phyloP scores from a whole-genome alignment of 1,140 invertebrate genomes.

The Ceratitis capitata region DNA sequence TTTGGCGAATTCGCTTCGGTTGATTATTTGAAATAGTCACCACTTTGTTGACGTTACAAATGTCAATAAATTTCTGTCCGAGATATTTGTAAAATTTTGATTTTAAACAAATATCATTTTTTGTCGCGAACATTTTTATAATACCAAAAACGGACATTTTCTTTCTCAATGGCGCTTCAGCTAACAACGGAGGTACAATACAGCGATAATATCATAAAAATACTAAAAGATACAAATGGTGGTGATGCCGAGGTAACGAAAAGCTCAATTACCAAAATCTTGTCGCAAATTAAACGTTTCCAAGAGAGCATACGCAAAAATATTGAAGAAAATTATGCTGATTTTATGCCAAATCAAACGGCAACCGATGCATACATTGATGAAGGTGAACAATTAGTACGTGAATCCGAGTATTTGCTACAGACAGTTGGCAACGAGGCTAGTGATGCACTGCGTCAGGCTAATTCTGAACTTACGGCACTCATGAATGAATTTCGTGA shows the following conservation, averaged over 20 bases:
- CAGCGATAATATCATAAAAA: slow-evolving; percentile 45
- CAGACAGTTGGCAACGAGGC: slow-evolving; percentile 51
- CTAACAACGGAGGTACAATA: background rate
- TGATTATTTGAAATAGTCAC: background rate
- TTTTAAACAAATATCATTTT: background rate
- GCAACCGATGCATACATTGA: slow-evolving; percentile 56
- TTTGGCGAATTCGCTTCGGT: background rate
- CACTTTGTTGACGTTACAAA: background rate
- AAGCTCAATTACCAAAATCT: slow-evolving; percentile 52
- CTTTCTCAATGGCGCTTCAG: background rate
- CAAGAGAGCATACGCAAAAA: slow-evolving; percentile 55
- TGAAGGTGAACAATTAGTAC: slow-evolving; percentile 49
- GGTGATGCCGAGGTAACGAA: slow-evolving; percentile 48
- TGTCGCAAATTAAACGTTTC: slow-evolving; percentile 54
- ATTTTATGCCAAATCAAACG: slow-evolving; percentile 60
- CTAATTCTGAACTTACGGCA: slow-evolving; percentile 50
- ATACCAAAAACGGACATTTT: background rate
- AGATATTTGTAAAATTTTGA: no score
- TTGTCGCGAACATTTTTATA: background rate
- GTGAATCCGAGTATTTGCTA: slow-evolving; percentile 53
- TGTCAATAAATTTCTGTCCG: background rate
- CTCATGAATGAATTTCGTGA: slow-evolving; percentile 52
- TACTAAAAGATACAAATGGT: slow-evolving; percentile 17
- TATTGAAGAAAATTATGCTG: slow-evolving; percentile 58
- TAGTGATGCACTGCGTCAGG: slow-evolving; percentile 46